phyloP scores from a whole-genome alignment of 2,888 invertebrate genomes.

The Mantis religiosa region DNA sequence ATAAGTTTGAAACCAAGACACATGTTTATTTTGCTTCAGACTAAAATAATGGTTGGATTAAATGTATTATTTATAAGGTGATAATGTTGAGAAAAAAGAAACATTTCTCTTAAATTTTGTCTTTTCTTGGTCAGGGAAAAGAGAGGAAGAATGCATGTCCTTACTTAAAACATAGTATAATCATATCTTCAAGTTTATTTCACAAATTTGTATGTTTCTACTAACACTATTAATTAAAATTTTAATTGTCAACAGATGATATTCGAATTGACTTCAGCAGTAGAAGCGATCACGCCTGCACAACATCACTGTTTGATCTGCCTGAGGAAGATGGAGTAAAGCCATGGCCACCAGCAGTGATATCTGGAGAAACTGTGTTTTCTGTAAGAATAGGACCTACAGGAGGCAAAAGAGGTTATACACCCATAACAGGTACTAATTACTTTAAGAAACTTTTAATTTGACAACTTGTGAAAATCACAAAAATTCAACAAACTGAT shows the following conservation, averaged over 20 bases:
- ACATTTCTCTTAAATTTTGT: no score
- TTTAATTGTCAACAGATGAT: conserved; percentile 47
- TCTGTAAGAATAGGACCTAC: conserved; percentile 80
- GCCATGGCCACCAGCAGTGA: conserved; percentile 66
- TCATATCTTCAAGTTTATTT: background rate
- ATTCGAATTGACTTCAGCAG: conserved; percentile 73
- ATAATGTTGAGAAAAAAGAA: no score
- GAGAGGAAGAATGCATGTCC: no score
- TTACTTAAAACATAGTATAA: no score
- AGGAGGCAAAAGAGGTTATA: conserved; percentile 84
- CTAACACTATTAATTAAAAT: background rate
- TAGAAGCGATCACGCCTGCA: conserved; percentile 70
- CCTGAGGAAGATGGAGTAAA: conserved; percentile 56
- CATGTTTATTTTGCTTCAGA: no score
- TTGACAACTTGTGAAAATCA: no score
- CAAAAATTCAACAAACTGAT: no score
- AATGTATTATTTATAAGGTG: no score
- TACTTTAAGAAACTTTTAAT: background rate
- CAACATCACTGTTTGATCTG: conserved; percentile 59
- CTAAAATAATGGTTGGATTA: no score
- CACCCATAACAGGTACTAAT: conserved; percentile 71
- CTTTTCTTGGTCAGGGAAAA: no score
- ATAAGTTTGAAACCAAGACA: no score
- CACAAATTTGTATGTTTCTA: background rate
- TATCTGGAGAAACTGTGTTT: conserved; percentile 61